Evolutionary conservation across 1,140 invertebrate species (phyloP).

Genomic region (Colletes latitarsis): DNA sequence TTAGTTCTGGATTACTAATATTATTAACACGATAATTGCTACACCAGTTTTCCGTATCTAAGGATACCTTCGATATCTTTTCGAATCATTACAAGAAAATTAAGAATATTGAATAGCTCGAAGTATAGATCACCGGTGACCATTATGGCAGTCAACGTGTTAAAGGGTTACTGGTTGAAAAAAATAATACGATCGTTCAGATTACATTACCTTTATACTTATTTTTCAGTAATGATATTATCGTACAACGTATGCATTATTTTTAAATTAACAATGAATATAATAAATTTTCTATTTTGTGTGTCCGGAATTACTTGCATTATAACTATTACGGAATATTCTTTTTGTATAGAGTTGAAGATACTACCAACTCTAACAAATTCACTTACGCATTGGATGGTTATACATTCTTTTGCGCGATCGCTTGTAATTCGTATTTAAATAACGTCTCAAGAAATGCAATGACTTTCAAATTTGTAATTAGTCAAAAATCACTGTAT

Average conservation of each 20-base stretch:
- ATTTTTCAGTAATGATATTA: neutral
- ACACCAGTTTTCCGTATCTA: too few relatives aligned
- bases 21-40: too few relatives aligned
- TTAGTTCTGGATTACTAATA: too few relatives aligned
- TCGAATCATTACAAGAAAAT: too few relatives aligned
- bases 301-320: neutral
- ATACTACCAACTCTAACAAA: neutral
- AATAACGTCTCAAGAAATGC: neutral
- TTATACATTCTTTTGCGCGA: neutral
- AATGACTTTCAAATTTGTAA: neutral
- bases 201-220: constrained; percentile 23
- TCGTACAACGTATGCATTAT: constrained; percentile 20
- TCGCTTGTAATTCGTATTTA: neutral
- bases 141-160: too few relatives aligned
- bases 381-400: neutral
- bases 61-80: too few relatives aligned
- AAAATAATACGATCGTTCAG: neutral
- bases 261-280: constrained; percentile 18
- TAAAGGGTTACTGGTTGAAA: too few relatives aligned
- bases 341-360: neutral
- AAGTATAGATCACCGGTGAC: too few relatives aligned
- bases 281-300: neutral
- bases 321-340: neutral
- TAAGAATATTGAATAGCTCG: too few relatives aligned
- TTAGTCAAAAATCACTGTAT: neutral